Conservation (phyloP, 2,797 vertebrate genomes). For the Otus scops region DNA sequence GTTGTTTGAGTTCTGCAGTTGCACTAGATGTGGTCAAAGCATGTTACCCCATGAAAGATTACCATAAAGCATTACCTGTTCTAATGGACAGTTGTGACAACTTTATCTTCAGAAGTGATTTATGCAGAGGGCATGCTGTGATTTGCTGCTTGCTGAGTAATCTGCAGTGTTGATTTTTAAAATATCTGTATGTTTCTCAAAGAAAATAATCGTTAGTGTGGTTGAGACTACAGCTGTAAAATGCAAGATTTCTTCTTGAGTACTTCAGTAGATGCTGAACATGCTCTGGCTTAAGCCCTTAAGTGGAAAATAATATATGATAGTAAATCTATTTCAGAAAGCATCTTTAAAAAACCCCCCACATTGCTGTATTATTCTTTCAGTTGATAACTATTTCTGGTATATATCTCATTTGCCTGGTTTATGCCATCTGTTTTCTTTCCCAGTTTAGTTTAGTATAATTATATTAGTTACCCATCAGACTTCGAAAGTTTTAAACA, state of each 20-base stretch:
- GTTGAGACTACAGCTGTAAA: slow-evolving; percentile 46
- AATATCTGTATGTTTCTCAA: neutral
- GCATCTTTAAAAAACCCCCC: neutral
- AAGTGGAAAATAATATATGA: neutral
- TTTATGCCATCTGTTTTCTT: slow-evolving; percentile 63
- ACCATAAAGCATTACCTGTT: neutral
- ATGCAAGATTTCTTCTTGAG: neutral
- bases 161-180: slow-evolving; percentile 9
- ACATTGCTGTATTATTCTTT: slow-evolving; percentile 36
- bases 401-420: slow-evolving; percentile 59
- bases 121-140: neutral
- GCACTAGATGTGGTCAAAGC: neutral
- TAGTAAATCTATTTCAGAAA: slow-evolving; percentile 7
- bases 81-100: neutral
- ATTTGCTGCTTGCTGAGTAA: neutral
- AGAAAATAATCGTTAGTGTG: slow-evolving; percentile 46
- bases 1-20: neutral
- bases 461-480: slow-evolving; percentile 45
- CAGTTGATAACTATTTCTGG: slow-evolving; percentile 51
- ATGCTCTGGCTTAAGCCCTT: neutral
- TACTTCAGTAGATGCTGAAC: neutral
- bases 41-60: neutral
- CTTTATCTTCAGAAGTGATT: slow-evolving; percentile 5
- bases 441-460: slow-evolving; percentile 62
- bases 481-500: slow-evolving; percentile 39